These are phyloP conservation scores for Drosophila truncata DNA, from an alignment of 1,140 invertebrate genomes.

Conservation along the genomic window DNA sequence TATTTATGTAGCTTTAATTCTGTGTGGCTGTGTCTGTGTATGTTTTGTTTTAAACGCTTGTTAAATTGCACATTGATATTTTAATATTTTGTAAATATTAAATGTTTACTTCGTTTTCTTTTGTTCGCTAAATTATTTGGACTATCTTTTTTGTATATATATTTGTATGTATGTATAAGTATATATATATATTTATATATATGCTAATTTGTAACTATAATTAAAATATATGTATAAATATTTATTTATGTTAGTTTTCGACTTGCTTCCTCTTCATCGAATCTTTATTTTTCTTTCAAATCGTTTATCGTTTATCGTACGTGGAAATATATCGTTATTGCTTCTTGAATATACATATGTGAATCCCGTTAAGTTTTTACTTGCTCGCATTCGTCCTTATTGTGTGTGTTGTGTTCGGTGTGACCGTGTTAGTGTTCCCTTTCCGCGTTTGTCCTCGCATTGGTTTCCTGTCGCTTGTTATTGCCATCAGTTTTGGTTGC, in stretches of 20 bases:
- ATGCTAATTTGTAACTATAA: slow-evolving; percentile 74
- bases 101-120: slow-evolving; percentile 59
- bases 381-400: slow-evolving; percentile 42
- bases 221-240: slow-evolving; percentile 78
- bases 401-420: slow-evolving; percentile 17
- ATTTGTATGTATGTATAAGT: slow-evolving; percentile 67
- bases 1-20: slow-evolving; percentile 48
- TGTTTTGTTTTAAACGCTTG: slow-evolving; percentile 71
- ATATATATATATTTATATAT: slow-evolving; percentile 64
- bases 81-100: slow-evolving; percentile 84
- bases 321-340: slow-evolving; percentile 78
- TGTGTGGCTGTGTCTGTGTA: slow-evolving; percentile 37
- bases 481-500: slow-evolving; percentile 58
- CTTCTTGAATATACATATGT: slow-evolving; percentile 76
- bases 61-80: slow-evolving; percentile 82
- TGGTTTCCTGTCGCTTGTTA: slow-evolving; percentile 49
- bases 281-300: slow-evolving; percentile 19
- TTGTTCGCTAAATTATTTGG: slow-evolving; percentile 67
- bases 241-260: slow-evolving; percentile 63
- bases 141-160: slow-evolving; percentile 68
- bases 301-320: slow-evolving; percentile 38
- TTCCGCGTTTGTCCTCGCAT: slow-evolving; percentile 32
- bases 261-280: slow-evolving; percentile 33
- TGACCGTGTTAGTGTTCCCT: slow-evolving; percentile 7
- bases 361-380: slow-evolving; percentile 53